Conservation (phyloP, 2,888 invertebrate species). For the Andrena bicolor region DNA sequence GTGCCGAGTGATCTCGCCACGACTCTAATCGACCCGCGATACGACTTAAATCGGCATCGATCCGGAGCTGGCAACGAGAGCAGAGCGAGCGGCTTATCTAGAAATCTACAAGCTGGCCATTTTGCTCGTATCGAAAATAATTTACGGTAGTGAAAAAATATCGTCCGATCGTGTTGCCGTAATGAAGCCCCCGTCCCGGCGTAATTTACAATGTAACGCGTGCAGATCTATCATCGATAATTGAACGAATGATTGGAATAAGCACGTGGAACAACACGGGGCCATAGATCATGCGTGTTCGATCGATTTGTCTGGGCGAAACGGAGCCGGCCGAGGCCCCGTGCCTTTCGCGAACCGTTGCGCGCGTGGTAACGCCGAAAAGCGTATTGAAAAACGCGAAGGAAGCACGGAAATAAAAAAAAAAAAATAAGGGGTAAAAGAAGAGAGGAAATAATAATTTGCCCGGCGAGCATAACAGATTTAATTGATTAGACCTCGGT, state of each 20-base stretch:
- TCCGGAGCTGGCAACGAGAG: constrained; percentile 13
- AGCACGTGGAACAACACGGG: constrained; percentile 40
- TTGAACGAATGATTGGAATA: constrained; percentile 61
- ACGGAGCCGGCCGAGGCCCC: neutral
- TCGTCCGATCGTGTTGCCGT: constrained; percentile 35
- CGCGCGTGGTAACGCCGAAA: neutral
- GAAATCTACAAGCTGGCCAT: constrained; percentile 10
- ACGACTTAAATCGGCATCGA: neutral
- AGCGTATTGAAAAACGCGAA: neutral
- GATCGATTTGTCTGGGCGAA: constrained; percentile 52
- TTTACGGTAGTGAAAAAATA: constrained; percentile 41
- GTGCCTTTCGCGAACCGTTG: too few species aligned
- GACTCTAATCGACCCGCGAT: neutral
- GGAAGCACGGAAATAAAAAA: neutral
- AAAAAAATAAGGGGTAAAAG: neutral
- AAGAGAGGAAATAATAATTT: neutral
- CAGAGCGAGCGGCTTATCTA: constrained; percentile 19
- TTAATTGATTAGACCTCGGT: constrained; percentile 52
- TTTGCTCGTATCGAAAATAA: constrained; percentile 37
- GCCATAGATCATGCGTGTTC: constrained; percentile 55
- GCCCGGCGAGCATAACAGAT: constrained; percentile 17
- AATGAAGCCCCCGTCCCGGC: constrained; percentile 36
- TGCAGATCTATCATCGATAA: constrained; percentile 59
- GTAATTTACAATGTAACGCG: constrained; percentile 51
- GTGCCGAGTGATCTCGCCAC: constrained; percentile 2